Evolutionary conservation across 2,113 vertebrate species (phyloP).

Genomic region (Ailurus styani): DNA sequence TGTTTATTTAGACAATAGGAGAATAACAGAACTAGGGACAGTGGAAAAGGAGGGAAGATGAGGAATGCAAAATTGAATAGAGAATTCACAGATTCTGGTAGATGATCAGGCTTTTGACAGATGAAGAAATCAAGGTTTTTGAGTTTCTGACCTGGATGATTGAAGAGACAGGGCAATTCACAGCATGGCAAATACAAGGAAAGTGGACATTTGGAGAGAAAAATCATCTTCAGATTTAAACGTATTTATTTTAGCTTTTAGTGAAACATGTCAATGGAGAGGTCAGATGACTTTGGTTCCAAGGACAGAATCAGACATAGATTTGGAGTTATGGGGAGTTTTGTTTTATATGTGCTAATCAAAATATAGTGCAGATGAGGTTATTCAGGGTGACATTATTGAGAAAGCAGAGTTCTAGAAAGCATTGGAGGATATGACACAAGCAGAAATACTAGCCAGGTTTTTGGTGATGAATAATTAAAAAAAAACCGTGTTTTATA

Average conservation of each 20-base stretch:
- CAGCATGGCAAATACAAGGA: neutral
- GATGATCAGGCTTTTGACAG: rapidly evolving
- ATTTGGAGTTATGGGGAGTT: neutral
- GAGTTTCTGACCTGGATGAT: neutral
- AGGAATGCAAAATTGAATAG: neutral
- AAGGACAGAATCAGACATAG: neutral
- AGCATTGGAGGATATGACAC: neutral
- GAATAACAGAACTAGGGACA: neutral
- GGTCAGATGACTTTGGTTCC: neutral
- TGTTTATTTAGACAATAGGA: neutral
- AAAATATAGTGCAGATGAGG: neutral
- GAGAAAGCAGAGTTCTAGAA: neutral
- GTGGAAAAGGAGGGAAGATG: neutral
- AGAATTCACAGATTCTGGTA: neutral
- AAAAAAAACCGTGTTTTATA: neutral
- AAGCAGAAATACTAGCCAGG: neutral
- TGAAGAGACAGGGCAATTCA: neutral
- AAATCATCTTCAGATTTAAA: neutral
- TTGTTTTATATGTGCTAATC: neutral
- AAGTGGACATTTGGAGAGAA: neutral
- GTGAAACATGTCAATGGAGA: neutral
- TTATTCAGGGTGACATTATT: no score
- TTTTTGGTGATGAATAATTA: neutral
- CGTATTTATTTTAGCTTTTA: neutral
- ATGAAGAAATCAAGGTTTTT: rapidly evolving